These are phyloP conservation scores for Torymus tubicola DNA, from an alignment of 2,888 invertebrate species.

Conservation along the genomic window DNA sequence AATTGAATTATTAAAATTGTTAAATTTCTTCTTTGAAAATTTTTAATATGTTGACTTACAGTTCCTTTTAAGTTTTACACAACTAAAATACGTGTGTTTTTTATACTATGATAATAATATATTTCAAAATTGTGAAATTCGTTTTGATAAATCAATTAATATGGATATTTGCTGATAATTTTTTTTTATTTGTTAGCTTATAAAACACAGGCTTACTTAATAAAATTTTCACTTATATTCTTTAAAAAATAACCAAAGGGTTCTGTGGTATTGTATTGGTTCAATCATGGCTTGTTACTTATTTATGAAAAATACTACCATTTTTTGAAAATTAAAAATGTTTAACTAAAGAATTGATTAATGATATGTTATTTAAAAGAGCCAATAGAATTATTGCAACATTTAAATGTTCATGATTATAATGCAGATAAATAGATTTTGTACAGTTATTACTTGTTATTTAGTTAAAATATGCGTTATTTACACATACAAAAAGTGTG, in stretches of 20 bases:
- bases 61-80: no score
- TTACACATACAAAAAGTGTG: conserved; percentile 36
- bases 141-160: not conserved
- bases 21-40: no score
- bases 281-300: conserved; percentile 35
- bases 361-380: no score
- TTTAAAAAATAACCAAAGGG: conserved; percentile 16
- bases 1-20: not conserved
- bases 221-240: conserved; percentile 10
- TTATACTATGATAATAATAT: no score
- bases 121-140: not conserved
- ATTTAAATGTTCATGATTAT: conserved; percentile 14
- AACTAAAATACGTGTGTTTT: no score
- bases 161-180: not conserved
- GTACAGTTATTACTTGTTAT: conserved; percentile 46
- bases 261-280: conserved; percentile 15
- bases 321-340: conserved; percentile 17
- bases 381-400: conserved; percentile 12
- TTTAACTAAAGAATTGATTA: not conserved
- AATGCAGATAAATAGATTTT: conserved; percentile 39
- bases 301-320: not conserved
- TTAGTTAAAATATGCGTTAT: conserved; percentile 42
- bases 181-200: not conserved
- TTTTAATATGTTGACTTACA: no score
- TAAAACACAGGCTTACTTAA: not conserved